Conservation (phyloP, 2,797 vertebrate genomes). For the Iguana delicatissima region DNA sequence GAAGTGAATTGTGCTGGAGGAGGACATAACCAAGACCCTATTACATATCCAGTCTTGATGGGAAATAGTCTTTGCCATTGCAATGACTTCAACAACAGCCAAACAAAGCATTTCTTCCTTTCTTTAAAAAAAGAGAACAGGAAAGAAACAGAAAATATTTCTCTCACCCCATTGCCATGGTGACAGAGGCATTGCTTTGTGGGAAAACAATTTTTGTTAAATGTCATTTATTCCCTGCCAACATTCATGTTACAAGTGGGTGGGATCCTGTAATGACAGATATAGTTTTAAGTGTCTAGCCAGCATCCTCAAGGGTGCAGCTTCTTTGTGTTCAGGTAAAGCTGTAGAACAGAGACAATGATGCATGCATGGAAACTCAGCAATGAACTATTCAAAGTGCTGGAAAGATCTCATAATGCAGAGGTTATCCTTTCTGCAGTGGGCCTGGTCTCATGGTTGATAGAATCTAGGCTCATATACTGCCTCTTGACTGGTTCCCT, state of each 20-base stretch:
- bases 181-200: slow-evolving; percentile 33
- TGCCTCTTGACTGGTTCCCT: not conserved
- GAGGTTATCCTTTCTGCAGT: not conserved
- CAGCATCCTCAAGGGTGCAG: not conserved
- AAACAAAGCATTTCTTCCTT: not conserved
- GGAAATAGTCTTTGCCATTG: not conserved
- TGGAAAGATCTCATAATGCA: not conserved
- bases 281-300: not conserved
- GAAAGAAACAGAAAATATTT: slow-evolving; percentile 22
- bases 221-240: slow-evolving; percentile 28
- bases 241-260: slow-evolving; percentile 19
- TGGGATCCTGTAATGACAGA: not conserved
- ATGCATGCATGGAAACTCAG: not conserved
- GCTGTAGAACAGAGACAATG: not conserved
- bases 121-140: not conserved
- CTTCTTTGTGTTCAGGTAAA: not conserved
- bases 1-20: not conserved
- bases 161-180: slow-evolving; percentile 38
- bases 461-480: not conserved
- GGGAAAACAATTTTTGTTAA: slow-evolving; percentile 35
- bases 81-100: not conserved
- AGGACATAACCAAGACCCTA: not conserved
- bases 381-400: not conserved
- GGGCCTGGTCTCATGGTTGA: not conserved
- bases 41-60: not conserved